Base-by-base conservation (phyloP, 2,113 vertebrate genomes). In the Cnemophilus loriae region DNA sequence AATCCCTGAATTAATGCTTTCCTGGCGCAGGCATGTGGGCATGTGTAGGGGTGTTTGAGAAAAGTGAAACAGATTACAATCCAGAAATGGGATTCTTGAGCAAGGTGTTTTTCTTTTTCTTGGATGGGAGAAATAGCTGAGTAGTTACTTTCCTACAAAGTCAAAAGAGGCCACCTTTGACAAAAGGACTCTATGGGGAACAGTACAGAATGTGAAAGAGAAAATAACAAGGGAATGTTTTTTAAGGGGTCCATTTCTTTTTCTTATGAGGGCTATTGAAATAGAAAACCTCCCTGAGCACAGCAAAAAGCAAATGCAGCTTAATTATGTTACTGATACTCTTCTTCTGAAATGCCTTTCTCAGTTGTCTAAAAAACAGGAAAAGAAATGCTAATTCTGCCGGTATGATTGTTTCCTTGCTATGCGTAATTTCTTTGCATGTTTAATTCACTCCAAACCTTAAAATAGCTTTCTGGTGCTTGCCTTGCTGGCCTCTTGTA, bases 101-200 rank as follows among this genome's bases (percentile, higher is more conserved):
- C 55, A 94, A 92, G 88, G 90, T 93, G 59, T 53, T 85, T 84
- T 93, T 84, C 65, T 91, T 95, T 87, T 87, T 90, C 78, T 94
- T 95, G 87, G 74, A 53, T 90, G 63, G 63, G 35, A 93, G 70
- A 93, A 96, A 85, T 19, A 83, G 90, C 87, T 88, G 93, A 94
- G 55, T 53, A 63, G 44, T 73, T 47, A 76, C 63, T 94, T 96
- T 80, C 22, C 56, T 59, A 1, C 23, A 14, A 42, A 94, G 75
- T 85, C 90, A 74, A 11, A 68, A 90, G 88, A 63, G 64, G 85
- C 59, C 87, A 55, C 57, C 79, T 95, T 80, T 90, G 78, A 81
- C 79, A 47, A 39, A 32, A 83, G 50, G 64, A 69, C 78, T 94
- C 75, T 83, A 35, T 83, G 73, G 83, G 49, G 79, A 94, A 24